phyloP scores from a whole-genome alignment of 2,113 vertebrate species.

The Engystomops pustulosus region DNA sequence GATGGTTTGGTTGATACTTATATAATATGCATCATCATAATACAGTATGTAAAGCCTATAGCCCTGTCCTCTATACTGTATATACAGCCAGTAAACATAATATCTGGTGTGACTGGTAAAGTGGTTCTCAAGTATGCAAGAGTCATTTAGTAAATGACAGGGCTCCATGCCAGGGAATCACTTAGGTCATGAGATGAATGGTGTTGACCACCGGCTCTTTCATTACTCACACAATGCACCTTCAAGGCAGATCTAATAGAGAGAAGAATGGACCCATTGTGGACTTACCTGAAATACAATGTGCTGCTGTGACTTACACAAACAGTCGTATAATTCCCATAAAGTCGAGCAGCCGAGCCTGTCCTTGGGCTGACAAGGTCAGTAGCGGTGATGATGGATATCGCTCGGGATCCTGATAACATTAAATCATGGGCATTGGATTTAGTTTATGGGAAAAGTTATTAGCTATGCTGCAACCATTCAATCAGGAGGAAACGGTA shows the following conservation, averaged over 20 bases:
- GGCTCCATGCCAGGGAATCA: constrained; percentile 51
- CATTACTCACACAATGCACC: no score
- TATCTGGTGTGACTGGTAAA: constrained; percentile 13
- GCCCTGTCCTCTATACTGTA: neutral
- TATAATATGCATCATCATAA: no score
- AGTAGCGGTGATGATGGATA: neutral
- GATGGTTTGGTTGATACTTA: no score
- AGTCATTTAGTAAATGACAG: constrained; percentile 43
- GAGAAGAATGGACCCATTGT: constrained; percentile 20
- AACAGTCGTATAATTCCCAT: neutral
- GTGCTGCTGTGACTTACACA: constrained; percentile 1
- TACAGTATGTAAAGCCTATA: neutral
- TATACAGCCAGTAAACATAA: neutral
- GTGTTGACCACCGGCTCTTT: constrained; percentile 24
- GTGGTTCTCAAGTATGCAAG: neutral
- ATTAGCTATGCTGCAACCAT: neutral
- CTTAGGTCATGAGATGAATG: constrained; percentile 50
- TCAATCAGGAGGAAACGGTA: neutral
- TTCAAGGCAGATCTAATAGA: neutral
- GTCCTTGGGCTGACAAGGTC: constrained; percentile 18
- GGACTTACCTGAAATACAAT: neutral
- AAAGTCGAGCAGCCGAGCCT: neutral
- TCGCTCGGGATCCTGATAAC: neutral
- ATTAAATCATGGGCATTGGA: neutral
- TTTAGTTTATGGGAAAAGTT: neutral